phyloP scores from a whole-genome alignment of 2,888 invertebrate genomes.

The Arenicola marina region DNA sequence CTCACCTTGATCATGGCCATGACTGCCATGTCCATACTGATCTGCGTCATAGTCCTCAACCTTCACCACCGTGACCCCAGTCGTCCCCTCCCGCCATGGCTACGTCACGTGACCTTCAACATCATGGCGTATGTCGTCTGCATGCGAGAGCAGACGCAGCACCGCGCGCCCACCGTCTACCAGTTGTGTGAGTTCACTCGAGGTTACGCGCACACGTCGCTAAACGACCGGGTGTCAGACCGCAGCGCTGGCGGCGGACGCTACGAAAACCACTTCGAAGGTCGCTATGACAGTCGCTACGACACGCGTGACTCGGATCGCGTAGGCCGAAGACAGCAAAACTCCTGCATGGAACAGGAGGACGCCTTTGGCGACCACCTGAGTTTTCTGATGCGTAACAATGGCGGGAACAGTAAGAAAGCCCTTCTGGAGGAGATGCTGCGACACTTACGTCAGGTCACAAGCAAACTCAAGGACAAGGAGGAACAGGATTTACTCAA shows the following conservation, averaged over 20 bases:
- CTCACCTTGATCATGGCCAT: conserved; percentile 35
- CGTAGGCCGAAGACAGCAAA: not conserved
- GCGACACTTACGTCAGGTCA: conserved; percentile 27
- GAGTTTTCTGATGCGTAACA: not conserved
- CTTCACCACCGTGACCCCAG: conserved; percentile 34
- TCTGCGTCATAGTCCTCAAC: conserved; percentile 35
- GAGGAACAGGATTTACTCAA: conserved; percentile 25
- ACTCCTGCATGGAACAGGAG: too few species aligned
- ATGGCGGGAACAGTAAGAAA: conserved; percentile 9
- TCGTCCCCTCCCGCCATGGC: conserved; percentile 31
- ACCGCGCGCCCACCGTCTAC: conserved; percentile 15
- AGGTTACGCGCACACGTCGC: not conserved
- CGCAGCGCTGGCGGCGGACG: not conserved
- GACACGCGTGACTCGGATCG: not conserved
- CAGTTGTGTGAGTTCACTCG: conserved; percentile 19
- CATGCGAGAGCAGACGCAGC: conserved; percentile 6
- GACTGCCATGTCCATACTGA: conserved; percentile 33
- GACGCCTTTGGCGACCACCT: conserved; percentile 10
- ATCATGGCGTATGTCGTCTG: conserved; percentile 23
- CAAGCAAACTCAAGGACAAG: conserved; percentile 25
- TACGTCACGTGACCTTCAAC: conserved; percentile 24
- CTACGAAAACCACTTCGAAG: conserved; percentile 2
- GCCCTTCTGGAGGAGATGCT: conserved; percentile 26
- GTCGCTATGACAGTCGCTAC: not conserved
- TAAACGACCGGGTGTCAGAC: not conserved